Conservation (phyloP, 2,888 invertebrate genomes). For the Lycophotia porphyrea region DNA sequence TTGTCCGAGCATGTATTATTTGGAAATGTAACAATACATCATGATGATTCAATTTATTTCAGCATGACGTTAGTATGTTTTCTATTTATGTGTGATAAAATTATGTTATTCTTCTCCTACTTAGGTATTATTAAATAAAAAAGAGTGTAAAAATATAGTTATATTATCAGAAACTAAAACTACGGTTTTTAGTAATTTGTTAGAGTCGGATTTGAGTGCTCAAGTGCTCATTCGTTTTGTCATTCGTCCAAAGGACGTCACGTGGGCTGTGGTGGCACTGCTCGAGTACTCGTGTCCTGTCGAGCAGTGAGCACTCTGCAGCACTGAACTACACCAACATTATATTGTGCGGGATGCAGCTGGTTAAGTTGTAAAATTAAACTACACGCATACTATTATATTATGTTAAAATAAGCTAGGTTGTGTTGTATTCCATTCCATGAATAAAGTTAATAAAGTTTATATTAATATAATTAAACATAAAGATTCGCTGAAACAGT, state of each 20-base stretch:
- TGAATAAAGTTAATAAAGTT: slow-evolving; percentile 9
- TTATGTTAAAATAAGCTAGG: slow-evolving; percentile 21
- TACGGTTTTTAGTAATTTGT: neutral
- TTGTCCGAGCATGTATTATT: slow-evolving; percentile 8
- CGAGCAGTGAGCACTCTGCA: neutral
- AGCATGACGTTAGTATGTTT: neutral
- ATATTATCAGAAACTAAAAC: slow-evolving; percentile 8
- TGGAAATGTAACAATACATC: neutral
- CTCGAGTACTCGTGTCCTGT: neutral
- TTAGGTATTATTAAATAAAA: slow-evolving; percentile 7
- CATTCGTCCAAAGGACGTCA: neutral
- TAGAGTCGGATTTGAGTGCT: neutral
- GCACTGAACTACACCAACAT: neutral
- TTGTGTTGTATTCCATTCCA: slow-evolving; percentile 64
- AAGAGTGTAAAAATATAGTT: neutral
- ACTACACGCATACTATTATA: neutral
- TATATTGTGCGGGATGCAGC: neutral
- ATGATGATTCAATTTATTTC: neutral
- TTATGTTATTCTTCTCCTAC: neutral
- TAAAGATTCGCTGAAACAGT: slow-evolving; percentile 50
- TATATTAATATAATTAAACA: slow-evolving; percentile 34
- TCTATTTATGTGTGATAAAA: slow-evolving; percentile 21
- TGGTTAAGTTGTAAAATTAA: slow-evolving; percentile 4
- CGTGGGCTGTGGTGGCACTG: neutral
- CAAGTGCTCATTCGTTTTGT: neutral